phyloP scores from a whole-genome alignment of 2,888 invertebrate species.

The Spilosoma lubricipeda region DNA sequence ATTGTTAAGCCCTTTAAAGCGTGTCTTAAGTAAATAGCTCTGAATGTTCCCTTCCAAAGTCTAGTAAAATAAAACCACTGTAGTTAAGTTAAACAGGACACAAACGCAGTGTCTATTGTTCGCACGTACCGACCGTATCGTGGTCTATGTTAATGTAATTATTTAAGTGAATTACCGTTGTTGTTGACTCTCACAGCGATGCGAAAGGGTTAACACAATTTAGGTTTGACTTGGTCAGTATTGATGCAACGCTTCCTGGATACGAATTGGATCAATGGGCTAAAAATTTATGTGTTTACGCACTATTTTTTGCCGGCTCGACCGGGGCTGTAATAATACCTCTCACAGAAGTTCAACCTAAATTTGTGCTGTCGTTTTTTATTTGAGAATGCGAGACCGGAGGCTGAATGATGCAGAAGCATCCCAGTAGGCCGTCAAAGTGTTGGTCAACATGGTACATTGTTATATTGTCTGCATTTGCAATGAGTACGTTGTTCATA shows the following conservation, averaged over 20 bases:
- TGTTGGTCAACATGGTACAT: too few relatives aligned
- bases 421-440: too few relatives aligned
- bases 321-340: too few relatives aligned
- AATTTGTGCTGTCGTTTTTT: too few relatives aligned
- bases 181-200: constrained; percentile 43
- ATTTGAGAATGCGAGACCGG: too few relatives aligned
- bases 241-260: neutral
- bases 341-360: too few relatives aligned
- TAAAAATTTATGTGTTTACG: neutral
- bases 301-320: too few relatives aligned
- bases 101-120: constrained; percentile 50
- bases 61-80: constrained; percentile 22
- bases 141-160: constrained; percentile 44
- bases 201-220: neutral
- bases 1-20: neutral
- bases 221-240: neutral
- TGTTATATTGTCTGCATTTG: too few relatives aligned
- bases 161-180: constrained; percentile 45
- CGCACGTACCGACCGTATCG: constrained; percentile 47
- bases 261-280: neutral
- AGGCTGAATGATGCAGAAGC: too few relatives aligned
- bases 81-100: constrained; percentile 31
- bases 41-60: constrained; percentile 17
- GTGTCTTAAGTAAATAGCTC: neutral
- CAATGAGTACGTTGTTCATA: too few relatives aligned